phyloP scores from a whole-genome alignment of 92 coral and sea anemone species.

The Phymanthus crucifer region DNA sequence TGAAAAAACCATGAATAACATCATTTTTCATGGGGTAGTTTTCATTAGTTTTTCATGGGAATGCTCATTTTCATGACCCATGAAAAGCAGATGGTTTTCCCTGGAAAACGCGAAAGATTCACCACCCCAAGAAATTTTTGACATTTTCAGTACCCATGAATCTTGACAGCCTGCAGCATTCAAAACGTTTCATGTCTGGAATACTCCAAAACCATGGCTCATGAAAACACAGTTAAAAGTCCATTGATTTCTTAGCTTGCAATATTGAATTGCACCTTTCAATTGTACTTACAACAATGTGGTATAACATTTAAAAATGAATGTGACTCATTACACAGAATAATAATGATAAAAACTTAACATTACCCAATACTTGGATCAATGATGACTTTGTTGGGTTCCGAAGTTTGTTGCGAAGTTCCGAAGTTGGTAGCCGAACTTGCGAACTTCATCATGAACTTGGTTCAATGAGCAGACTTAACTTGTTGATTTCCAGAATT shows the following conservation, averaged over 20 bases:
- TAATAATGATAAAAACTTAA: background rate
- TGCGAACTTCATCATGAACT: too few relatives aligned
- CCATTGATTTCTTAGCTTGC: background rate
- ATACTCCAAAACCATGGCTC: background rate
- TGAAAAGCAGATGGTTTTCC: background rate
- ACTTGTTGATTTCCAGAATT: too few relatives aligned
- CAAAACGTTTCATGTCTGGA: background rate
- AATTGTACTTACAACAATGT: background rate
- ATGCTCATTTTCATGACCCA: background rate
- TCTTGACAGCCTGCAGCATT: background rate
- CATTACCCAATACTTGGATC: background rate
- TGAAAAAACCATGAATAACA: constrained; percentile 4
- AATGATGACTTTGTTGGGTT: background rate
- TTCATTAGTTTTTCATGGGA: constrained; percentile 5
- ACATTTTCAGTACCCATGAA: constrained; percentile 4
- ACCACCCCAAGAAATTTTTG: constrained; percentile 5
- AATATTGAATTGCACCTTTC: background rate
- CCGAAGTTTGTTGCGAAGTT: background rate
- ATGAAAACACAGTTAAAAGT: background rate
- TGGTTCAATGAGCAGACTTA: too few relatives aligned
- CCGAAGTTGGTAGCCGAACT: too few relatives aligned
- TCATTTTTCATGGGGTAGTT: constrained; percentile 1
- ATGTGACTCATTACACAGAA: background rate
- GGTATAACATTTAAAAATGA: background rate
- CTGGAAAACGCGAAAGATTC: background rate